Conservation (phyloP, 92 coral and sea anemone species). For the Zoanthus sansibaricus region DNA sequence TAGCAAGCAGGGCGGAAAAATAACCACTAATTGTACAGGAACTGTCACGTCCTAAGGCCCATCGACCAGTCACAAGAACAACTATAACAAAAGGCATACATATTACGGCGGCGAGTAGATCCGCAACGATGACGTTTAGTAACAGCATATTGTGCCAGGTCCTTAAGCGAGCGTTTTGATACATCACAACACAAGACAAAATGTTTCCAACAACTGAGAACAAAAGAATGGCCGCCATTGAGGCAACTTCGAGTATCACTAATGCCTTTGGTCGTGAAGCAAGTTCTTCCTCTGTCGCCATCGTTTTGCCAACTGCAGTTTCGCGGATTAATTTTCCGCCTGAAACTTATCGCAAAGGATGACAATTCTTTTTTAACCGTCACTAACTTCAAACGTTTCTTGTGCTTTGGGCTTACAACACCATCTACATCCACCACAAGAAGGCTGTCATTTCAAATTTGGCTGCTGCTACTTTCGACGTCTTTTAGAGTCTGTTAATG, state of each 20-base stretch:
- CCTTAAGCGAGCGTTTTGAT: conserved; percentile 73
- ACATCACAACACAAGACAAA: conserved; percentile 66
- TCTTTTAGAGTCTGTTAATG: no score
- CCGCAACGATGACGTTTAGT: conserved; percentile 71
- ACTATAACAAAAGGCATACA: conserved; percentile 57
- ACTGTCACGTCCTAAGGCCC: conserved; percentile 45
- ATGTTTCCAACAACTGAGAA: conserved; percentile 62
- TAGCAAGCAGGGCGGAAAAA: conserved; percentile 56
- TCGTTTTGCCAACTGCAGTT: background rate
- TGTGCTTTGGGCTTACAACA: no score
- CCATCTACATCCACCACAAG: no score
- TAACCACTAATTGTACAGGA: conserved; percentile 68
- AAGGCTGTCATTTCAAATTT: no score
- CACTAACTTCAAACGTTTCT: no score
- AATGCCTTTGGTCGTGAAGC: conserved; percentile 59
- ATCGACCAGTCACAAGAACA: conserved; percentile 62
- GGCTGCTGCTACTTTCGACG: no score
- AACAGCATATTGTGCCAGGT: conserved; percentile 83
- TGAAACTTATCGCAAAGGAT: background rate
- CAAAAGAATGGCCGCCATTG: conserved; percentile 49
- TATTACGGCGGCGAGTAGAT: conserved; percentile 58
- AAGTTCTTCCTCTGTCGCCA: conserved; percentile 54
- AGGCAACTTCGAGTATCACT: conserved; percentile 55
- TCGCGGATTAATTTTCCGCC: background rate
- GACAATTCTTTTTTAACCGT: no score